phyloP scores from a whole-genome alignment of 2,888 invertebrate genomes.

The Listrodromus nycthemerus region DNA sequence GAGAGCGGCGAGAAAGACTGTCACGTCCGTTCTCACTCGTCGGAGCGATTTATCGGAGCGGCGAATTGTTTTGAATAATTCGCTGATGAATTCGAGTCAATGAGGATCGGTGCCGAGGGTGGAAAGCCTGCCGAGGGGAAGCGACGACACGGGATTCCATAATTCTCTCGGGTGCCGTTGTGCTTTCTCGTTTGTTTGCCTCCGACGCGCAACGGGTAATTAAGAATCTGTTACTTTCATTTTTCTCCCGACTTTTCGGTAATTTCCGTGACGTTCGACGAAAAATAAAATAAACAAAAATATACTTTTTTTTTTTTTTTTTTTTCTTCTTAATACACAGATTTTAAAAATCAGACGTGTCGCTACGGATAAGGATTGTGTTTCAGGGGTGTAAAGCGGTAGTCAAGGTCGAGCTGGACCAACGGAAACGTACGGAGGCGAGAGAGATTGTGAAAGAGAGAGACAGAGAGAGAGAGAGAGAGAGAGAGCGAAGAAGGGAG shows the following conservation, averaged over 20 bases:
- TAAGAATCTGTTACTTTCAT: neutral
- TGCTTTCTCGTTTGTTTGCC: neutral
- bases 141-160: constrained; percentile 21
- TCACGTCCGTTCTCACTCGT: neutral
- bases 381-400: constrained; percentile 40
- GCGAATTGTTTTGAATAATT: constrained; percentile 6
- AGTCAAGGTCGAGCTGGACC: constrained; percentile 62
- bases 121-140: constrained; percentile 22
- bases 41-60: neutral
- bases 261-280: neutral
- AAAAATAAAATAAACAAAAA: neutral
- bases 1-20: neutral
- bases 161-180: neutral
- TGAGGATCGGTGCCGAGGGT: constrained; percentile 19
- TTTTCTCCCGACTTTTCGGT: neutral
- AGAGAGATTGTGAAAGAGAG: too few relatives aligned
- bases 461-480: constrained; percentile 32
- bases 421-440: constrained; percentile 28
- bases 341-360: neutral
- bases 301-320: too few relatives aligned
- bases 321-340: neutral
- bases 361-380: constrained; percentile 52
- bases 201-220: neutral
- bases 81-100: constrained; percentile 16
- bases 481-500: neutral